Percentiles rank a stretch among this genome's conserved stretches.
Conservation (phyloP, 2,888 invertebrate species). For the Physocephala rufipes region DNA sequence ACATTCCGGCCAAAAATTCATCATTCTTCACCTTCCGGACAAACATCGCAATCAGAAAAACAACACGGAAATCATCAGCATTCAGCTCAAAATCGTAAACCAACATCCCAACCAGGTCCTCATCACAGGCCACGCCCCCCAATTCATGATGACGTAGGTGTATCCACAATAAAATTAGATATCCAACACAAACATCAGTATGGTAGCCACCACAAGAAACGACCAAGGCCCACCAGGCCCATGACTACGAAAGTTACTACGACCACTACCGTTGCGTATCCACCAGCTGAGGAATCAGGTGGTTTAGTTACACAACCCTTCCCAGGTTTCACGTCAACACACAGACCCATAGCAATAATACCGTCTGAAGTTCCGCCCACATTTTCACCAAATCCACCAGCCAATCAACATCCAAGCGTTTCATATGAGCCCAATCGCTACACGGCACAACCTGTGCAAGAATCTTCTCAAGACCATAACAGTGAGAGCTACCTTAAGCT, state of each 20-base stretch:
- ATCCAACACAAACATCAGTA: conserved; percentile 32
- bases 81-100: conserved; percentile 42
- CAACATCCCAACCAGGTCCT: conserved; percentile 33
- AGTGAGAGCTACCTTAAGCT: conserved; percentile 47
- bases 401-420: conserved; percentile 49
- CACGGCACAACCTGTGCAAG: conserved; percentile 18
- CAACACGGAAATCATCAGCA: conserved; percentile 30
- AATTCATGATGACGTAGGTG: conserved; percentile 9
- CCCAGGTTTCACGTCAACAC: conserved; percentile 34
- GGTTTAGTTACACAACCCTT: conserved; percentile 37
- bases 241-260: conserved; percentile 45
- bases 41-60: conserved; percentile 7
- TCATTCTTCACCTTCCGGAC: conserved; percentile 16
- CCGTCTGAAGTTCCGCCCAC: background rate
- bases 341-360: conserved; percentile 2
- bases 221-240: conserved; percentile 45
- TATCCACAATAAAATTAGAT: background rate
- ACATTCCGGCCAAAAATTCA: conserved; percentile 49
- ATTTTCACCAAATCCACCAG: conserved; percentile 36
- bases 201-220: conserved; percentile 46
- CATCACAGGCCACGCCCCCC: conserved; percentile 34
- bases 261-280: conserved; percentile 40
- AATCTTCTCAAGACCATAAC: conserved; percentile 33
- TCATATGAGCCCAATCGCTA: conserved; percentile 42
- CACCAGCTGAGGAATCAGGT: conserved; percentile 44